Percentiles rank a stretch among this genome's conserved stretches.
These are phyloP conservation scores for Crotalus viridis DNA, from an alignment of 2,113 vertebrate genomes.

Conservation along the genomic window DNA sequence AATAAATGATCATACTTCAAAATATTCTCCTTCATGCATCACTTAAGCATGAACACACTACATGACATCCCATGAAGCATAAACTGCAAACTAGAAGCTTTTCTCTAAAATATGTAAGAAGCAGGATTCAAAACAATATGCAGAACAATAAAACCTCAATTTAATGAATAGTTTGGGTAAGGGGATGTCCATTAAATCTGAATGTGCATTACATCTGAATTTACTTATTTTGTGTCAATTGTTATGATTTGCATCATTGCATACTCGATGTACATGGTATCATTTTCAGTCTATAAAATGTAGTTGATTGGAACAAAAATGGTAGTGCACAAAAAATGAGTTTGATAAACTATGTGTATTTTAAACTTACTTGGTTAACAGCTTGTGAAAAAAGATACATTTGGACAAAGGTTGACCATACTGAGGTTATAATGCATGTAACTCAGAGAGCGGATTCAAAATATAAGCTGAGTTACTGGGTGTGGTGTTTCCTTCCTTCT, in stretches of 20 bases:
- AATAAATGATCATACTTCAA: not conserved
- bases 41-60: not conserved
- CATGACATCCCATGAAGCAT: not conserved
- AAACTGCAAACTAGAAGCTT: not conserved
- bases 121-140: not conserved
- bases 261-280: not conserved
- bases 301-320: not conserved
- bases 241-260: not conserved
- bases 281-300: not conserved
- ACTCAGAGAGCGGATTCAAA: not conserved
- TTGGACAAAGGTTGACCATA: not conserved
- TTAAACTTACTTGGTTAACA: not conserved
- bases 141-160: not conserved
- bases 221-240: not conserved
- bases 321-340: not conserved
- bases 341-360: not conserved
- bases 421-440: not conserved
- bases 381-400: not conserved
- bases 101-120: not conserved
- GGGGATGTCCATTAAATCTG: not conserved
- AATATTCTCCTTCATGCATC: not conserved
- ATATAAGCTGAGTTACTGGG: not conserved
- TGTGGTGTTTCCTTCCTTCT: slow-evolving; percentile 19
- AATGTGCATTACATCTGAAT: not conserved
- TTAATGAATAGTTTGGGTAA: not conserved